phyloP scores from a whole-genome alignment of 2,888 invertebrate species.

The Tortricodes alternella region DNA sequence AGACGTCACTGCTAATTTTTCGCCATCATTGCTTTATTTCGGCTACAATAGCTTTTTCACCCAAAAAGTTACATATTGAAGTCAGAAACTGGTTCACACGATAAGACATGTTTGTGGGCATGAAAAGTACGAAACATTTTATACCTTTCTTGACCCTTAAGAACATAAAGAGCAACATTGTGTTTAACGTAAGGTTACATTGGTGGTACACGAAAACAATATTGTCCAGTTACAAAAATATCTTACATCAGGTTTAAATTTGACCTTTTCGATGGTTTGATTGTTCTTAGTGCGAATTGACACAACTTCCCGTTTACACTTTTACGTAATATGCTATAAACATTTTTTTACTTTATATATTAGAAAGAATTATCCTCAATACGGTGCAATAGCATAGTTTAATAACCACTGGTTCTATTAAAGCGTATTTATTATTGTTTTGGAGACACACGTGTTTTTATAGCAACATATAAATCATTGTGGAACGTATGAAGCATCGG shows the following conservation, averaged over 20 bases:
- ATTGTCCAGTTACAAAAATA: constrained; percentile 24
- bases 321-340: neutral
- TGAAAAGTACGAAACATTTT: no score
- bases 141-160: no score
- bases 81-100: no score
- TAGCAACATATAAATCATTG: neutral
- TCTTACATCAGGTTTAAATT: constrained; percentile 5
- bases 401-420: constrained; percentile 2
- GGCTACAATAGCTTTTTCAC: no score
- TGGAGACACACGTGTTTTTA: neutral
- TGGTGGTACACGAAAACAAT: neutral
- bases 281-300: constrained; percentile 9
- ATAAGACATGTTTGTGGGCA: no score
- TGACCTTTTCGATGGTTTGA: neutral
- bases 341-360: no score
- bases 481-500: neutral
- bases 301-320: neutral
- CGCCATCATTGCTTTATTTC: no score
- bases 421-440: constrained; percentile 20
- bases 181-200: no score
- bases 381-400: neutral
- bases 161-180: no score
- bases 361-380: neutral
- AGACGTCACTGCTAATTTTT: no score
- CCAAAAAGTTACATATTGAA: no score